A percentile compares a stretch with the other conserved stretches of the same genome.
These are phyloP conservation scores for Tetropium fuscum DNA, from an alignment of 2,888 invertebrate genomes.

Conservation along the genomic window DNA sequence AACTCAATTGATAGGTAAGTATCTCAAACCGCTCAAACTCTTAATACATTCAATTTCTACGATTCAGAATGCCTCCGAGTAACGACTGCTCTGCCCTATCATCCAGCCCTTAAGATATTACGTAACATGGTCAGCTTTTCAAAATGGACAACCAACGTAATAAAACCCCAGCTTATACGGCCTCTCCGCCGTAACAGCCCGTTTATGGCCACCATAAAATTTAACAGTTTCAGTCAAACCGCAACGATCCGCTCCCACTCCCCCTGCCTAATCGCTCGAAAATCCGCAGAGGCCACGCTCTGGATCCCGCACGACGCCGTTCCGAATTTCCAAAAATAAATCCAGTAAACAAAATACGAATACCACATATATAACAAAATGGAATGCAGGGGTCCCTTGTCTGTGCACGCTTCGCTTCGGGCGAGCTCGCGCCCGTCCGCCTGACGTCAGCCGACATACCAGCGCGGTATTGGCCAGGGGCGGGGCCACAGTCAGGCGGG, in stretches of 20 bases:
- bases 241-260: neutral
- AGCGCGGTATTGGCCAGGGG: constrained; percentile 57
- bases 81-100: neutral
- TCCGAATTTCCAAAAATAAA: constrained; percentile 48
- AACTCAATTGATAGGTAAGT: no score
- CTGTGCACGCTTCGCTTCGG: constrained; percentile 48
- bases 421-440: constrained; percentile 49
- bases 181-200: neutral
- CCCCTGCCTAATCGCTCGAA: neutral
- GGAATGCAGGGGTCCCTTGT: constrained; percentile 55
- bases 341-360: constrained; percentile 40
- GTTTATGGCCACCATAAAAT: constrained; percentile 15
- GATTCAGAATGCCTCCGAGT: no score
- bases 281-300: neutral
- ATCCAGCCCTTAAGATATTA: neutral
- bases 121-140: neutral
- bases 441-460: constrained; percentile 57
- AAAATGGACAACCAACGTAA: constrained; percentile 6
- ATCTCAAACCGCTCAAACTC: no score
- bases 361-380: constrained; percentile 59
- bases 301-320: neutral
- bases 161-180: neutral
- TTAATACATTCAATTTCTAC: no score
- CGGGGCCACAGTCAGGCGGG: constrained; percentile 58
- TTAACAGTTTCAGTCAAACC: neutral